A percentile compares a stretch with the other conserved stretches of the same genome.
These are phyloP conservation scores for Sminthurides aquaticus DNA, from an alignment of 2,888 invertebrate species.

Conservation along the genomic window DNA sequence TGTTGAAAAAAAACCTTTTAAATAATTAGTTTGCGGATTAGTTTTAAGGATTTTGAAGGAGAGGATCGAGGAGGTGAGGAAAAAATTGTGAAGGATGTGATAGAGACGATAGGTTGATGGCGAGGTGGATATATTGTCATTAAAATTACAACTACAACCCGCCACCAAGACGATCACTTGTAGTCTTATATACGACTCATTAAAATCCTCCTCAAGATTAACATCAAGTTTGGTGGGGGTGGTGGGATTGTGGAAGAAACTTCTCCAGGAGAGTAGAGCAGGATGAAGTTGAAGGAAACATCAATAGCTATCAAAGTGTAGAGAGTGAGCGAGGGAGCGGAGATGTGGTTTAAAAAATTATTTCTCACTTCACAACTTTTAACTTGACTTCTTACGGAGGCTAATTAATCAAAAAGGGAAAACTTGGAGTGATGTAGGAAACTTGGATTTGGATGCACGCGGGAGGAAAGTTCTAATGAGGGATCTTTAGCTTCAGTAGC, in stretches of 20 bases:
- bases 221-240: neutral
- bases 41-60: constrained; percentile 21
- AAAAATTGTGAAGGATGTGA: constrained; percentile 17
- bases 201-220: neutral
- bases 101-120: too few species aligned
- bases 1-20: constrained; percentile 22
- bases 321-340: neutral
- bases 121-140: constrained; percentile 3
- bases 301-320: neutral
- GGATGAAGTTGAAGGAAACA: neutral
- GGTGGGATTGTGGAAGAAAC: too few species aligned
- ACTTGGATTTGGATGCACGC: too few species aligned
- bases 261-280: neutral
- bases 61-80: too few species aligned
- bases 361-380: neutral
- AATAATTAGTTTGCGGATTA: constrained; percentile 25
- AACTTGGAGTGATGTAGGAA: too few species aligned
- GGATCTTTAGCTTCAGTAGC: too few species aligned
- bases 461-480: too few species aligned
- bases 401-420: constrained; percentile 8
- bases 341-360: constrained; percentile 4
- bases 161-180: too few species aligned
- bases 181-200: neutral
- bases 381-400: neutral
- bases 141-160: constrained; percentile 9